These are phyloP conservation scores for Thamnaconus septentrionalis DNA, from an alignment of 2,113 vertebrate species.

Conservation along the genomic window DNA sequence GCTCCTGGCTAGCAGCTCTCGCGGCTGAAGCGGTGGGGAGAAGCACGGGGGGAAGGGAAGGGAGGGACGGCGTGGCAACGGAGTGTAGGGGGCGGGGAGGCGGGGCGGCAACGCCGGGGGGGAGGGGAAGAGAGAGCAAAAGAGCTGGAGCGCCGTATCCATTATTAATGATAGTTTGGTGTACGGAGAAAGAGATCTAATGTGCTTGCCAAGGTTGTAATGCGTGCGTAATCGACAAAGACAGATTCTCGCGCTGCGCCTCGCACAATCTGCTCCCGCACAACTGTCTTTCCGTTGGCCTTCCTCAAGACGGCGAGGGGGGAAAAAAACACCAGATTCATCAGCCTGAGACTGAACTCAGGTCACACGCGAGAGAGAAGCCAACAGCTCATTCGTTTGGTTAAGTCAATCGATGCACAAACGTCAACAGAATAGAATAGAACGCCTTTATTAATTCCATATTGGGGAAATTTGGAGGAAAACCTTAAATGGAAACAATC, in stretches of 20 bases:
- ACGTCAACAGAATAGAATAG: too few species aligned
- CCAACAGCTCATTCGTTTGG: too few species aligned
- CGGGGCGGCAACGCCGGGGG: constrained; percentile 52
- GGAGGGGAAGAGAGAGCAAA: constrained; percentile 50
- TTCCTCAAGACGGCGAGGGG: not conserved
- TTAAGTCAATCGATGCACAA: too few species aligned
- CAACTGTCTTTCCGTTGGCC: constrained; percentile 7
- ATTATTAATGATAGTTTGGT: constrained; percentile 79
- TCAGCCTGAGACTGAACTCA: constrained; percentile 21
- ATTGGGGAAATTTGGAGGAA: too few species aligned
- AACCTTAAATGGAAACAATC: too few species aligned
- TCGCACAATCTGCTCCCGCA: constrained; percentile 36
- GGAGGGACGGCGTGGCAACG: constrained; percentile 29
- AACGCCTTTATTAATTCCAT: too few species aligned
- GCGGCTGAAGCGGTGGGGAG: constrained; percentile 48
- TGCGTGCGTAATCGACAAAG: constrained; percentile 59
- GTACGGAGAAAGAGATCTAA: constrained; percentile 77
- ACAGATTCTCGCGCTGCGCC: constrained; percentile 55
- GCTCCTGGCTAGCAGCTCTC: constrained; percentile 51
- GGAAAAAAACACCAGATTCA: not conserved
- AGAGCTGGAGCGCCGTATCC: constrained; percentile 65
- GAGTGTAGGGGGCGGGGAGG: constrained; percentile 20
- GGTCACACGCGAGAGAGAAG: constrained; percentile 4
- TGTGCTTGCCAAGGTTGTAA: constrained; percentile 68
- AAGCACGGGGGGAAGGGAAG: not conserved